These are phyloP conservation scores for Ptychoptera albimana DNA, from an alignment of 2,888 invertebrate genomes.

Conservation along the genomic window DNA sequence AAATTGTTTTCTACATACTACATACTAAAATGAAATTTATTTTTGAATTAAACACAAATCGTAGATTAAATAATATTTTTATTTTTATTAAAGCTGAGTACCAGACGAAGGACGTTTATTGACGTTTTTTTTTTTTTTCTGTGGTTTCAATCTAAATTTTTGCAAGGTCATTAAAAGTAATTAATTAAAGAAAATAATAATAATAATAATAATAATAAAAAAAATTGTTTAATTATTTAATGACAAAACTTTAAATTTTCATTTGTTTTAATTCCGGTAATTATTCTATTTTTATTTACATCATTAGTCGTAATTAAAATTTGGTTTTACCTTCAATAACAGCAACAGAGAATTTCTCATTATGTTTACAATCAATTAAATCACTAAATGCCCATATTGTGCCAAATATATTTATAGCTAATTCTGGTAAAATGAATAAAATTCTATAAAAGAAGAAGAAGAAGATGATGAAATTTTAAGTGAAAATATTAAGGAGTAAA, in stretches of 20 bases:
- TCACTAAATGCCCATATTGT: conserved; percentile 69
- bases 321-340: conserved; percentile 49
- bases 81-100: not conserved
- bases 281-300: not conserved
- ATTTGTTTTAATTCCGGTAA: not conserved
- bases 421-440: conserved; percentile 58
- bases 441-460: conserved; percentile 37
- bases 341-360: conserved; percentile 50
- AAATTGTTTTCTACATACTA: too few species aligned
- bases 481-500: too few species aligned
- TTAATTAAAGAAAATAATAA: conserved; percentile 6
- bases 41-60: too few species aligned
- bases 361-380: conserved; percentile 46
- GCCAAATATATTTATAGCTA: conserved; percentile 62
- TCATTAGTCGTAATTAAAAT: not conserved
- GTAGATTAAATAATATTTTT: too few species aligned
- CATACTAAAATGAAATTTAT: too few species aligned
- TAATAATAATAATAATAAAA: conserved; percentile 1
- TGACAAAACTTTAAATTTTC: too few species aligned
- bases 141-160: too few species aligned
- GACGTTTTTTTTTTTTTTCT: too few species aligned
- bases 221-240: not conserved
- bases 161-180: too few species aligned
- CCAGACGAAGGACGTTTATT: too few species aligned
- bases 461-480: not conserved